These are phyloP conservation scores for Ctenicera cuprea DNA, from an alignment of 2,888 invertebrate genomes.

Conservation along the genomic window DNA sequence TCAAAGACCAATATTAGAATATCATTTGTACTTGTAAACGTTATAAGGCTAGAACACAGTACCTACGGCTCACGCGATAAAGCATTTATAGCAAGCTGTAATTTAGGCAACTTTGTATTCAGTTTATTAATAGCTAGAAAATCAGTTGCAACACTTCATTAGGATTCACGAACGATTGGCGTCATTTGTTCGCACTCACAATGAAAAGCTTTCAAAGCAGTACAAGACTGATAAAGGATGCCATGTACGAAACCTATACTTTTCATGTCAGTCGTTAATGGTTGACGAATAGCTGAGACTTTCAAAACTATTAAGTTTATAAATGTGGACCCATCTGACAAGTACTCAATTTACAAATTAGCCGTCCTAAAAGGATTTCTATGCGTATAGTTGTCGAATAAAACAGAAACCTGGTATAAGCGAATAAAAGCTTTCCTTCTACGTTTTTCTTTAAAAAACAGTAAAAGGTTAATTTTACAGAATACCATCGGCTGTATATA, in stretches of 20 bases:
- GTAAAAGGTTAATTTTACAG: too few relatives aligned
- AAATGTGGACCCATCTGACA: constrained; percentile 8
- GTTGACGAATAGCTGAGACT: constrained; percentile 23
- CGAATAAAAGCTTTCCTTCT: too few relatives aligned
- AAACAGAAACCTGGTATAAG: neutral
- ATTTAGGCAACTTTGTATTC: constrained; percentile 15
- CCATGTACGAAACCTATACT: constrained; percentile 17
- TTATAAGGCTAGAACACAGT: neutral
- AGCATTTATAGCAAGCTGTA: constrained; percentile 6
- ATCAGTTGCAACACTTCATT: constrained; percentile 29
- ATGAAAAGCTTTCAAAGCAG: constrained; percentile 23
- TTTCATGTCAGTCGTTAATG: constrained; percentile 19
- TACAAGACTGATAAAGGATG: constrained; percentile 10
- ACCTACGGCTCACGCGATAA: constrained; percentile 13
- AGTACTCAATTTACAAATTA: constrained; percentile 23
- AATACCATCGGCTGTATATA: too few relatives aligned
- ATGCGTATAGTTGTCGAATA: constrained; percentile 5
- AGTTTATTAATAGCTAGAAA: constrained; percentile 21
- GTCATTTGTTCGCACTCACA: constrained; percentile 25
- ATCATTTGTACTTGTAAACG: neutral
- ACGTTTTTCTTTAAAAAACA: too few relatives aligned
- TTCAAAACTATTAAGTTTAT: constrained; percentile 21
- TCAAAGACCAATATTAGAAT: neutral
- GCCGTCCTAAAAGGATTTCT: neutral
- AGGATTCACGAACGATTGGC: constrained; percentile 7